These are phyloP conservation scores for Sebastes itinus DNA, from an alignment of 2,797 vertebrate genomes.

Conservation along the genomic window DNA sequence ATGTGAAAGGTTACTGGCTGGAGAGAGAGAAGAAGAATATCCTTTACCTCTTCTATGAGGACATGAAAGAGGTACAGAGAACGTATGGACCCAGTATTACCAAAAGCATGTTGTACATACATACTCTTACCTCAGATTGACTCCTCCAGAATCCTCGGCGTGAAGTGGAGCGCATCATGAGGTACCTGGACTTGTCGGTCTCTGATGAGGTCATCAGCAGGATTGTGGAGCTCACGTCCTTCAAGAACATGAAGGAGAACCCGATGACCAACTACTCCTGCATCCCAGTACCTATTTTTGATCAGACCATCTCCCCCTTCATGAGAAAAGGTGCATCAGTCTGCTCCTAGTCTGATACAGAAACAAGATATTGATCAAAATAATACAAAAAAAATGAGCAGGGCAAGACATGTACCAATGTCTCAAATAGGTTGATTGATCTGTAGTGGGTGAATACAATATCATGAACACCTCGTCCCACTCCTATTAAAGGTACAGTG, in stretches of 20 bases:
- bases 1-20: slow-evolving; percentile 88
- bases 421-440: too few relatives aligned
- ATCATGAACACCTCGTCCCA: neutral
- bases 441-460: neutral
- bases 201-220: slow-evolving; percentile 78
- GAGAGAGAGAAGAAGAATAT: slow-evolving; percentile 81
- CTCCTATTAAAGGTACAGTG: neutral
- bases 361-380: neutral
- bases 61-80: slow-evolving; percentile 84
- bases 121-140: neutral
- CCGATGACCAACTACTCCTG: slow-evolving; percentile 88
- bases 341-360: neutral
- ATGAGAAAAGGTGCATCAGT: slow-evolving; percentile 90
- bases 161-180: slow-evolving; percentile 87
- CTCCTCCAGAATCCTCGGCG: slow-evolving; percentile 83
- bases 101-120: neutral
- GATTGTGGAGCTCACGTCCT: slow-evolving; percentile 87
- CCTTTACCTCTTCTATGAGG: slow-evolving; percentile 88
- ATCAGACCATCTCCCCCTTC: slow-evolving; percentile 85
- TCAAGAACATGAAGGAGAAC: slow-evolving; percentile 90
- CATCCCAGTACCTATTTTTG: slow-evolving; percentile 79
- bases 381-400: neutral
- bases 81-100: neutral
- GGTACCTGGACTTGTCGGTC: slow-evolving; percentile 83
- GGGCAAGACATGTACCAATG: neutral